Conservation (phyloP, 1,140 invertebrate genomes). For the Drusus annulatus region DNA sequence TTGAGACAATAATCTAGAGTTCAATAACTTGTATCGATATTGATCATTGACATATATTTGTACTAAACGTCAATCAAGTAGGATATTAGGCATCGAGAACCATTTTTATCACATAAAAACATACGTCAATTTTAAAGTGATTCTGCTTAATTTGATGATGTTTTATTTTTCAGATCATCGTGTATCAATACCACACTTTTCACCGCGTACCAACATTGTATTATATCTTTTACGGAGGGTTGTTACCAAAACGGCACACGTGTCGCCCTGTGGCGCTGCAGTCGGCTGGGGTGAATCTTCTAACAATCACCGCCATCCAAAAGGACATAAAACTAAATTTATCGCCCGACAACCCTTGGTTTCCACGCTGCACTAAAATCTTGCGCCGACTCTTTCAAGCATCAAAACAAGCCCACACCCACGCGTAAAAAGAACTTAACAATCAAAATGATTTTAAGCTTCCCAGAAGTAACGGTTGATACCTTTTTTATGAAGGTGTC, state of each 20-base stretch:
- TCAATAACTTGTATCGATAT: no score
- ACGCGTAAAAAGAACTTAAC: not conserved
- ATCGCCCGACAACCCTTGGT: conserved; percentile 31
- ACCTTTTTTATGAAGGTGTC: not conserved
- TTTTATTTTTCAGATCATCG: conserved; percentile 1
- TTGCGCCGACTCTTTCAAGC: not conserved
- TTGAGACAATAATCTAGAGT: no score
- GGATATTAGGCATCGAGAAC: no score
- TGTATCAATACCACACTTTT: not conserved
- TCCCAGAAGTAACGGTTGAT: not conserved
- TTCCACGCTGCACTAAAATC: conserved; percentile 35
- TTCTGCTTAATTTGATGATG: no score
- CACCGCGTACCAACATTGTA: conserved; percentile 7
- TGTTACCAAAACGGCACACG: conserved; percentile 18
- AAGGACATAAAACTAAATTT: conserved; percentile 40
- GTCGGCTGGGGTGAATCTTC: conserved; percentile 30
- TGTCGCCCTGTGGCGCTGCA: conserved; percentile 36
- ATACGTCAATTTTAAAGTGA: no score
- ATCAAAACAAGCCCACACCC: not conserved
- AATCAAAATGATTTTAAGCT: no score
- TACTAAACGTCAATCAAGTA: no score
- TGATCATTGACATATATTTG: no score
- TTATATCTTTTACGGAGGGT: conserved; percentile 6
- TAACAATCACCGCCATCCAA: conserved; percentile 41
- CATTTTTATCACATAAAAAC: no score